Evolutionary conservation across 2,113 vertebrate genomes (phyloP).

Genomic region (Falco punctatus): DNA sequence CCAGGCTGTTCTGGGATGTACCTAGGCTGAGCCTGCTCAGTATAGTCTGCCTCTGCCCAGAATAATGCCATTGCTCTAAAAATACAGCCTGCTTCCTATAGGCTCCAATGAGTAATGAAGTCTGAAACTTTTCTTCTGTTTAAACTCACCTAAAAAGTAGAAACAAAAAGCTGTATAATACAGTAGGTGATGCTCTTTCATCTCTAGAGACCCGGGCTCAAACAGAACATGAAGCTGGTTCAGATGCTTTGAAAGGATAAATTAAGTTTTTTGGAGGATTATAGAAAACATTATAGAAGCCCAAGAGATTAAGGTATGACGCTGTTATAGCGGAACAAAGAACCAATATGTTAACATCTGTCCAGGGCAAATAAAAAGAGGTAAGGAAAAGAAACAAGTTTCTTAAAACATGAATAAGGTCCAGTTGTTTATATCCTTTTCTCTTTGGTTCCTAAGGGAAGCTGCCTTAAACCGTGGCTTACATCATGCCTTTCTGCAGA

Average conservation of each 20-base stretch:
- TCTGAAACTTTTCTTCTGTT: conserved; percentile 1
- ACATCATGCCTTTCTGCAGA: not conserved
- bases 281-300: not conserved
- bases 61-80: conserved; percentile 5
- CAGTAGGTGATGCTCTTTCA: not conserved
- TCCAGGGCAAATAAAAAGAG: not conserved
- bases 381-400: not conserved
- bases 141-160: not conserved
- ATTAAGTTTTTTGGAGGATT: not conserved
- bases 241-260: conserved; percentile 3
- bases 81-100: not conserved
- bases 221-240: not conserved
- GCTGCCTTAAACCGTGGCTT: not conserved
- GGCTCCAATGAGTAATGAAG: not conserved
- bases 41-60: not conserved
- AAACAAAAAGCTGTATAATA: not conserved
- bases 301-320: not conserved
- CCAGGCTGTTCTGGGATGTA: not conserved
- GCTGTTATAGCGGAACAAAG: not conserved
- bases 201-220: not conserved
- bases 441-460: not conserved
- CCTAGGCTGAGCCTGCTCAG: not conserved
- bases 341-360: not conserved
- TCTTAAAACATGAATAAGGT: not conserved
- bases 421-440: not conserved